These are phyloP conservation scores for Caranx ignobilis DNA, from an alignment of 2,113 vertebrate genomes.

Conservation along the genomic window DNA sequence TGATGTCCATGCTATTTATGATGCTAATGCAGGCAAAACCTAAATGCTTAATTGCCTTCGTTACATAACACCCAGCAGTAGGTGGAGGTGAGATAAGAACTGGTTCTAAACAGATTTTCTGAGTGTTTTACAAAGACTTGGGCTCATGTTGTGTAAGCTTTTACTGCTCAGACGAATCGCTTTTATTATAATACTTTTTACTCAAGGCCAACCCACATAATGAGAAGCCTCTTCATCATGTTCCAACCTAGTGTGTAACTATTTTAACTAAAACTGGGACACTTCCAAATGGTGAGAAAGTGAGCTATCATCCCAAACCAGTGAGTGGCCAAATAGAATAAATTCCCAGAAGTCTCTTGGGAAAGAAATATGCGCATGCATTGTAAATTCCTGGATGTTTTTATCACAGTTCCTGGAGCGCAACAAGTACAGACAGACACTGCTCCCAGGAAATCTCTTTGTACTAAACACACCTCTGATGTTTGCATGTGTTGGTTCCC, in stretches of 20 bases:
- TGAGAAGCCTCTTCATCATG: conserved; percentile 15
- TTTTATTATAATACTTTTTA: neutral
- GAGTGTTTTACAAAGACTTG: conserved; percentile 41
- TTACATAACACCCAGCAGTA: conserved; percentile 41
- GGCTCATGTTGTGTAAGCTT: conserved; percentile 43
- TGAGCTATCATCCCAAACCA: neutral
- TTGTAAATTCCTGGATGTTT: neutral
- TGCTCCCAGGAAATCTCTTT: conserved; percentile 43
- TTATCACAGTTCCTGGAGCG: neutral
- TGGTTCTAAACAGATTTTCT: conserved; percentile 42
- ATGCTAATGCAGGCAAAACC: neutral
- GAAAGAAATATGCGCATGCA: neutral
- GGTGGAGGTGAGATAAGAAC: conserved; percentile 36
- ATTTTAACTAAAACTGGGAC: neutral
- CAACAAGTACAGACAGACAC: conserved; percentile 29
- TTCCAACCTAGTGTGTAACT: neutral
- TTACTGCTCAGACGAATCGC: conserved; percentile 24
- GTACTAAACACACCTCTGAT: neutral
- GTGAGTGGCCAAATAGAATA: neutral
- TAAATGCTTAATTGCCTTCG: conserved; percentile 26
- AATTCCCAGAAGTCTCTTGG: conserved; percentile 3
- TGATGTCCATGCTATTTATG: neutral
- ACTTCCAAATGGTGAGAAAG: neutral
- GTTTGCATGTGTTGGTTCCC: neutral
- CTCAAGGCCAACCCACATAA: conserved; percentile 7